phyloP scores from a whole-genome alignment of 2,888 invertebrate genomes.

The Pyrochroa serraticornis region DNA sequence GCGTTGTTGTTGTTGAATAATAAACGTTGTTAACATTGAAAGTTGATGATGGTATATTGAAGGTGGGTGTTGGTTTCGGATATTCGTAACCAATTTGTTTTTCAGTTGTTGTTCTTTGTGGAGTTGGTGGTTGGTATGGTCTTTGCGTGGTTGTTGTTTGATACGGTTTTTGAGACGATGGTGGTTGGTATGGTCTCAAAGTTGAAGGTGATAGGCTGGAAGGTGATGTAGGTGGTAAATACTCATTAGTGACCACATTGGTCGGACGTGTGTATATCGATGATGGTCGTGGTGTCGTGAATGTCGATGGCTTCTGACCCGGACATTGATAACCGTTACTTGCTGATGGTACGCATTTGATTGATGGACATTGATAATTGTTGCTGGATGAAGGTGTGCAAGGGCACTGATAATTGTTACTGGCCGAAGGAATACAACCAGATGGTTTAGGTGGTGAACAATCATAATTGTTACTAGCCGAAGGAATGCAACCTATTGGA shows the following conservation, averaged over 20 bases:
- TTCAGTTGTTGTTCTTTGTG: slow-evolving; percentile 6
- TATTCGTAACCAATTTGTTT: slow-evolving; percentile 38
- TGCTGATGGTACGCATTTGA: slow-evolving; percentile 1
- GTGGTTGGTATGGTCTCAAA: slow-evolving; percentile 14
- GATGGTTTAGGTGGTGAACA: slow-evolving; percentile 1
- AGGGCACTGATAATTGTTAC: slow-evolving; percentile 1
- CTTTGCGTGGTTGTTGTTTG: slow-evolving; percentile 11
- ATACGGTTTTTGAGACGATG: slow-evolving; percentile 10
- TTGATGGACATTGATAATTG: slow-evolving; percentile 1
- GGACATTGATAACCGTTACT: slow-evolving; percentile 5
- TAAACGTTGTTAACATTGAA: slow-evolving; percentile 37
- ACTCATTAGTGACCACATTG: background rate
- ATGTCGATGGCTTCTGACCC: background rate
- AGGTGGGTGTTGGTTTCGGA: slow-evolving; percentile 37
- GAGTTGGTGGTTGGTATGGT: slow-evolving; percentile 12
- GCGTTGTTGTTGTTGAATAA: slow-evolving; percentile 36
- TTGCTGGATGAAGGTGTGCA: background rate
- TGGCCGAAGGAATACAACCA: slow-evolving; percentile 3
- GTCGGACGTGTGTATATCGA: slow-evolving; percentile 1
- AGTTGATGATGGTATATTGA: background rate
- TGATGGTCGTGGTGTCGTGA: background rate
- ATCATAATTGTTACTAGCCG: background rate
- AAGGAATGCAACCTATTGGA: no score
- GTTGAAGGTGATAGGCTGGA: slow-evolving; percentile 12
- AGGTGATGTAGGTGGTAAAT: slow-evolving; percentile 2